phyloP scores from a whole-genome alignment of 2,113 vertebrate species.

The Coreoperca whiteheadi region DNA sequence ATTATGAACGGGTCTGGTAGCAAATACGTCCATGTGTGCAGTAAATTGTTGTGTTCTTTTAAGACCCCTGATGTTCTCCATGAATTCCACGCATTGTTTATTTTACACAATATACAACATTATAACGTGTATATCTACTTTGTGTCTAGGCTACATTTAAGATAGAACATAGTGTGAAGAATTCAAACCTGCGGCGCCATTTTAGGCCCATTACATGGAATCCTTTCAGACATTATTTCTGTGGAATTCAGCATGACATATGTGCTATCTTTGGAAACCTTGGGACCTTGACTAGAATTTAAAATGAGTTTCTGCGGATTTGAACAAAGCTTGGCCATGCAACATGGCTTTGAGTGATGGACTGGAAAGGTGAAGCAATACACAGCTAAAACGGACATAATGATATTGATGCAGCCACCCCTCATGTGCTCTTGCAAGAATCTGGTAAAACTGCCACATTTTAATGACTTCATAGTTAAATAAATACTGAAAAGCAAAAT shows the following conservation, averaged over 20 bases:
- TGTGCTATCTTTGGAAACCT: constrained; percentile 10
- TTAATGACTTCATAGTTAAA: background rate
- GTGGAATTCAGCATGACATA: constrained; percentile 8
- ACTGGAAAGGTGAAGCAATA: background rate
- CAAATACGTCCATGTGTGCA: background rate
- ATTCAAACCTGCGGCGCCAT: background rate
- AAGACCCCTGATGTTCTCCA: background rate
- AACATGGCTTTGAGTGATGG: constrained; percentile 2
- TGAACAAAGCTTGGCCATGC: background rate
- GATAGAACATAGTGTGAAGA: background rate
- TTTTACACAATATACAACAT: background rate
- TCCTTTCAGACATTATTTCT: constrained; percentile 7
- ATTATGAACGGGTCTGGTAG: background rate
- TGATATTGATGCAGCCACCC: background rate
- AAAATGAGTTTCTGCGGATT: background rate
- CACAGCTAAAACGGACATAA: background rate
- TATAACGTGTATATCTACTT: background rate
- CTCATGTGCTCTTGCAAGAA: background rate
- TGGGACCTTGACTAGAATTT: constrained; percentile 9
- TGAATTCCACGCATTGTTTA: background rate
- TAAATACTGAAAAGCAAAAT: background rate
- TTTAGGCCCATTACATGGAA: background rate
- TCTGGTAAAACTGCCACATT: background rate
- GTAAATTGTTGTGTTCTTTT: constrained; percentile 10
- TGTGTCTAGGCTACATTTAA: background rate